Base-by-base conservation (phyloP, 2,797 vertebrate genomes). In the Staurois parvus region DNA sequence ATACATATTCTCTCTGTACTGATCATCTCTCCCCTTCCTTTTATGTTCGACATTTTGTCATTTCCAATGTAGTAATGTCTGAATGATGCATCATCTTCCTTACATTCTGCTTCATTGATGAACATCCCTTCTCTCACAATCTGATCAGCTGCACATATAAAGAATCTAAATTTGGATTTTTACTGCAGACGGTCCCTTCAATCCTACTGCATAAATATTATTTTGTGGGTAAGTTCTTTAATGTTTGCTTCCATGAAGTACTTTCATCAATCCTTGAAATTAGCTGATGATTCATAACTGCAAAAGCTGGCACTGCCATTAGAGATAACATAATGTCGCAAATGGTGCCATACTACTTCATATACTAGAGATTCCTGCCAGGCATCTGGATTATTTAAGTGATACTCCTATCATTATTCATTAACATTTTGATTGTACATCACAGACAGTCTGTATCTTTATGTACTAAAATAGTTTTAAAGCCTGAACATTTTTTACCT, bases 31-130 rank as follows among this genome's bases (percentile, higher is more conserved):
- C 59, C 69, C 32, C 79, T 85, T 76, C 32, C 74, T 77, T 81
- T 82, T 86, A 70, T 48, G 67, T 72, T 86, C 52, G 74, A 72
- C 73, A 86, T 81, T 72, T 70, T 81, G 74, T 82, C 79, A 82
- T 86, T 77, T 81, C 40, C 72, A 62, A 8, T 76, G 66, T 72
- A 72, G 79, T 82, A 86, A 82, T 77, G 79, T 68, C 66, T 72
- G 74, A 77, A 77, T 82, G 79, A 86, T 72, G 74, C 84, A 81
- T 82, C 66, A 76, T 37, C 32, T 62, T 70, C 68, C 42, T 69
- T 76, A 75, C 72, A 75, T 76, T 69, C 30, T 67, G 34, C 26
- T 80, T 52, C 34, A 81, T 69, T 48, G 32, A 85, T 56, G 45
- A 69, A 81, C 67, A 45, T 70, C 19, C 73, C 59, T 76, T 45